Conservation (phyloP, 2,113 vertebrate species). For the Drymodes brunneopygia region DNA sequence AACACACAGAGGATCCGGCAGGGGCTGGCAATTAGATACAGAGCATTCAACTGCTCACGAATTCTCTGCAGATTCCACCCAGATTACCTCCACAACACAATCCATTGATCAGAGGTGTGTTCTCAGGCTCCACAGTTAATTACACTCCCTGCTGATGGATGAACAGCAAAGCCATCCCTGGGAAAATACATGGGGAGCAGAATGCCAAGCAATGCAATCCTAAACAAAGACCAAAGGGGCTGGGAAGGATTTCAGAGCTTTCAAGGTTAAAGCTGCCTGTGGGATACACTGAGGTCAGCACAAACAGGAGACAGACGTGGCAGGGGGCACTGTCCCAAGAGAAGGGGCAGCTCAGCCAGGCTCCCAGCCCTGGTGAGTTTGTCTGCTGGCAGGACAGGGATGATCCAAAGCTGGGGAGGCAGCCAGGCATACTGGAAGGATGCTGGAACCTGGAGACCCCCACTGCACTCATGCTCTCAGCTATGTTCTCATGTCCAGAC, state of each 20-base stretch:
- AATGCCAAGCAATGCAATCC: not conserved
- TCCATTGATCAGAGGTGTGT: conserved; percentile 58
- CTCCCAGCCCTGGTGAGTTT: not conserved
- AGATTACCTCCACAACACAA: conserved; percentile 45
- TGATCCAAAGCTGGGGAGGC: not conserved
- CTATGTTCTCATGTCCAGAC: not conserved
- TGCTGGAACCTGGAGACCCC: not conserved
- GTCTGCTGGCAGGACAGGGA: not conserved
- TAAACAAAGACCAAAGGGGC: conserved; percentile 12
- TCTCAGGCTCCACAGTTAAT: conserved; percentile 53
- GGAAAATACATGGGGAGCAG: not conserved
- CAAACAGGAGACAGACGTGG: fast-evolving
- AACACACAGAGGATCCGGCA: conserved; percentile 5
- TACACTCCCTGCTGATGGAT: conserved; percentile 53
- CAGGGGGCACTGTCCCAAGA: not conserved
- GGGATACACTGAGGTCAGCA: not conserved
- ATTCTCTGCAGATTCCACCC: conserved; percentile 47
- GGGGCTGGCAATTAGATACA: conserved; percentile 18
- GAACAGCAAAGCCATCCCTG: conserved; percentile 28
- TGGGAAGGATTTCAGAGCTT: conserved; percentile 5
- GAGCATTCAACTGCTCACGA: not conserved
- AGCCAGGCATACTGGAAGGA: not conserved
- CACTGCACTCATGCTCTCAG: not conserved
- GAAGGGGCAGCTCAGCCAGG: not conserved
- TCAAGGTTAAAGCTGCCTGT: conserved; percentile 12